Evolutionary conservation across 2,888 invertebrate genomes (phyloP).

Genomic region (Blomia tropicalis): DNA sequence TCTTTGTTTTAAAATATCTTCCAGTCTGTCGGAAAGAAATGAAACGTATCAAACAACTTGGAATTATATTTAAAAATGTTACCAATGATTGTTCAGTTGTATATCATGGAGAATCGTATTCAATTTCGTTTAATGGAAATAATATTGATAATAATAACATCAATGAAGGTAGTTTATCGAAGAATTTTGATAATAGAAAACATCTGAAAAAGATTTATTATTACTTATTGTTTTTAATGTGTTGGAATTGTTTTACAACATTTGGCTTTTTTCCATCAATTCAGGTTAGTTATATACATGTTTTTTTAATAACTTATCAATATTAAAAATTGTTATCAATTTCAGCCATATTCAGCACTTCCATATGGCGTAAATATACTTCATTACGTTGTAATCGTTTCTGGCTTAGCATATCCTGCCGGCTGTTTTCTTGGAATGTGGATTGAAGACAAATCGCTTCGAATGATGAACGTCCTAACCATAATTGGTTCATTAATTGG

Average conservation of each 20-base stretch:
- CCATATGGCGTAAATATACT: constrained; percentile 64
- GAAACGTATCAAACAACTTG: neutral
- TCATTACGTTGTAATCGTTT: constrained; percentile 57
- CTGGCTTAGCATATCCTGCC: constrained; percentile 61
- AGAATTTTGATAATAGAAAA: neutral
- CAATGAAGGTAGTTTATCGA: neutral
- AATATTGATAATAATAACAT: neutral
- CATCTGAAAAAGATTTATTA: constrained; percentile 21
- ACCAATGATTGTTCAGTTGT: neutral
- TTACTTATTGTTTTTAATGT: constrained; percentile 36
- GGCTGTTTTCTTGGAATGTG: constrained; percentile 50
- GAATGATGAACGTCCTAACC: constrained; percentile 33
- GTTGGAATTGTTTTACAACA: constrained; percentile 48
- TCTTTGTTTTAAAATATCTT: constrained; percentile 44
- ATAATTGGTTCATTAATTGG: constrained; percentile 42
- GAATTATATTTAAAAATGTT: neutral
- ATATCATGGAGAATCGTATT: too few relatives aligned
- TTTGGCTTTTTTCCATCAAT: constrained; percentile 57
- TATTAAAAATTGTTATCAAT: neutral
- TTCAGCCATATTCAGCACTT: constrained; percentile 54
- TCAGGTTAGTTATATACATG: too few relatives aligned
- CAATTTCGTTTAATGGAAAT: too few relatives aligned
- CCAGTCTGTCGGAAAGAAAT: constrained; percentile 33
- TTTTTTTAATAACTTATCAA: neutral
- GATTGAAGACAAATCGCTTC: constrained; percentile 34